These are phyloP conservation scores for Lepidurus packardi DNA, from an alignment of 1,140 invertebrate species.

Conservation along the genomic window DNA sequence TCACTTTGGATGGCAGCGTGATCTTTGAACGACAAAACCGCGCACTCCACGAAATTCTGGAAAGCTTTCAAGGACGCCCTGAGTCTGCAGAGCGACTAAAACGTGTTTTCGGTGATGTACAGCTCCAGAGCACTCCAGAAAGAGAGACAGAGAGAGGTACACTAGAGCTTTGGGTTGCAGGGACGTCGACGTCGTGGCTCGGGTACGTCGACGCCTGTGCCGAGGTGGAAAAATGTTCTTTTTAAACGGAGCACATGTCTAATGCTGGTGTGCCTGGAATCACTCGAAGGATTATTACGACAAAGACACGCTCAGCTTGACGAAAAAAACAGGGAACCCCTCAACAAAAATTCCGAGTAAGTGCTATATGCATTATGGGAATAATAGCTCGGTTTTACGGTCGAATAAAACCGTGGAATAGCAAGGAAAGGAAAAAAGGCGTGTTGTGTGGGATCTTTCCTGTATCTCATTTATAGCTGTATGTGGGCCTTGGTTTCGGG, in stretches of 20 bases:
- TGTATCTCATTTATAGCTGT: conserved; percentile 19
- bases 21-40: conserved; percentile 8
- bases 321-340: neutral
- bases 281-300: neutral
- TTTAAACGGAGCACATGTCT: neutral
- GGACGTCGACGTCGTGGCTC: neutral
- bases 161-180: neutral
- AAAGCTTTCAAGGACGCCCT: neutral
- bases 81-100: neutral
- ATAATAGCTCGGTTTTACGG: conserved; percentile 1
- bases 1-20: neutral
- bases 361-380: conserved; percentile 13
- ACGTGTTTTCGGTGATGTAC: neutral
- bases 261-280: neutral
- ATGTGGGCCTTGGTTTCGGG: neutral
- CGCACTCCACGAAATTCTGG: neutral
- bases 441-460: conserved; percentile 13
- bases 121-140: too few relatives aligned
- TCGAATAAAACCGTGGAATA: neutral
- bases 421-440: conserved; percentile 12
- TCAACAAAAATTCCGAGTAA: neutral
- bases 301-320: neutral
- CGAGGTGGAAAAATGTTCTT: neutral
- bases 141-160: neutral
- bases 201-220: neutral